Evolutionary conservation across 2,888 invertebrate species (phyloP).

Genomic region (Pyrochroa serraticornis): DNA sequence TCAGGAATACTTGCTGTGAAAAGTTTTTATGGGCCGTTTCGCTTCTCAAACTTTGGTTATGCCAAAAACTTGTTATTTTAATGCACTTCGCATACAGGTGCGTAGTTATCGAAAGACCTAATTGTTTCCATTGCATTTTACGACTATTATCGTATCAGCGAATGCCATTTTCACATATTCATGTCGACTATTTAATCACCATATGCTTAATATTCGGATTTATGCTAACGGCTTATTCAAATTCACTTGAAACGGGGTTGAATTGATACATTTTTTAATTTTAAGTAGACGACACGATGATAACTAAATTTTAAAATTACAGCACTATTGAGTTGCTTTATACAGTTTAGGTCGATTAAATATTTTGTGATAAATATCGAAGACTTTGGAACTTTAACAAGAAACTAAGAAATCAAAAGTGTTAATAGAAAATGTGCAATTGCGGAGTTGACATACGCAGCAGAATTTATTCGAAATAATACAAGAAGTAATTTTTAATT

Average conservation of each 20-base stretch:
- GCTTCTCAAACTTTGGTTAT: slow-evolving; percentile 5
- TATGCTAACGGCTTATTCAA: neutral
- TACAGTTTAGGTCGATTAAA: no score
- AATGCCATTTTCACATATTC: no score
- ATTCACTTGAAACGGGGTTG: neutral
- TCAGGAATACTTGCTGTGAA: neutral
- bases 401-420: neutral
- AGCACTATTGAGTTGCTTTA: no score
- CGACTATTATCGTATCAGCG: neutral
- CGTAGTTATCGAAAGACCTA: slow-evolving; percentile 1
- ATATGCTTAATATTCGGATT: neutral
- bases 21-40: slow-evolving; percentile 1
- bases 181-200: neutral
- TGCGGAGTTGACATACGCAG: slow-evolving; percentile 7
- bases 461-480: slow-evolving; percentile 8
- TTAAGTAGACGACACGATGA: no score
- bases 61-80: slow-evolving; percentile 1
- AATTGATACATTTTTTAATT: no score
- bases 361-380: slow-evolving; percentile 1
- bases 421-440: slow-evolving; percentile 13
- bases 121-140: slow-evolving; percentile 6
- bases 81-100: slow-evolving; percentile 3
- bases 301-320: no score
- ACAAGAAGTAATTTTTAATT: slow-evolving; percentile 1
- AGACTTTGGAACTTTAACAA: neutral